phyloP scores from a whole-genome alignment of 2,797 vertebrate species.

The Lacerta viridis region DNA sequence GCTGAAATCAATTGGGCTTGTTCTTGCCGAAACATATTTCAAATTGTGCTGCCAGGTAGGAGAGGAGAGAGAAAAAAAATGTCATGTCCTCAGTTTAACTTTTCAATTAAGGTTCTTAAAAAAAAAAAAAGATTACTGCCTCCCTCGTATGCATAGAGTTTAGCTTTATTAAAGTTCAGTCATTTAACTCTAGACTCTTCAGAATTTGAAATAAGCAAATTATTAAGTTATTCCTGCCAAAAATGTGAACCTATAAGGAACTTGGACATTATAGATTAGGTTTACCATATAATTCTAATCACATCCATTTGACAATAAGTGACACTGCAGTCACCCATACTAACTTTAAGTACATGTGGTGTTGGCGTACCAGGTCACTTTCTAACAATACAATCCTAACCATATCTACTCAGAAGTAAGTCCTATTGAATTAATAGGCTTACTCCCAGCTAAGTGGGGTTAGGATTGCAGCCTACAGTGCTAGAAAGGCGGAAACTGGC shows the following conservation, averaged over 20 bases:
- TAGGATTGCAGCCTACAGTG: constrained; percentile 40
- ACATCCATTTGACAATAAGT: neutral
- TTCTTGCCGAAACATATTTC: neutral
- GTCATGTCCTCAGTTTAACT: constrained; percentile 46
- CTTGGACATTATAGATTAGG: neutral
- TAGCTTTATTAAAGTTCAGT: constrained; percentile 36
- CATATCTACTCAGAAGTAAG: too few relatives aligned
- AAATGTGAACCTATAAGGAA: neutral
- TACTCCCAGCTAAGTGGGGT: too few relatives aligned
- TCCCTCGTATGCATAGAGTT: neutral
- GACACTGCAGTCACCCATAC: neutral
- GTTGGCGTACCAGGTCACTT: neutral
- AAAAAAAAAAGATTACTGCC: neutral
- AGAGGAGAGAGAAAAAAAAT: neutral
- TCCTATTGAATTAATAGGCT: constrained; percentile 35
- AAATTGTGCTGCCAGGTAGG: neutral
- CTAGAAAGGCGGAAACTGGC: constrained; percentile 40
- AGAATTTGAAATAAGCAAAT: constrained; percentile 55
- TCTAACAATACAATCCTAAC: neutral
- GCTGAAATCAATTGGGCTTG: neutral
- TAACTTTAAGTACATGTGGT: neutral
- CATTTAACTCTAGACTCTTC: constrained; percentile 52
- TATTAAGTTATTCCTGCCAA: constrained; percentile 2
- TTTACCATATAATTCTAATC: neutral
- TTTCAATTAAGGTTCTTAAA: constrained; percentile 46